Conservation (phyloP, 2,888 invertebrate species). For the Seladonia tumulorum region DNA sequence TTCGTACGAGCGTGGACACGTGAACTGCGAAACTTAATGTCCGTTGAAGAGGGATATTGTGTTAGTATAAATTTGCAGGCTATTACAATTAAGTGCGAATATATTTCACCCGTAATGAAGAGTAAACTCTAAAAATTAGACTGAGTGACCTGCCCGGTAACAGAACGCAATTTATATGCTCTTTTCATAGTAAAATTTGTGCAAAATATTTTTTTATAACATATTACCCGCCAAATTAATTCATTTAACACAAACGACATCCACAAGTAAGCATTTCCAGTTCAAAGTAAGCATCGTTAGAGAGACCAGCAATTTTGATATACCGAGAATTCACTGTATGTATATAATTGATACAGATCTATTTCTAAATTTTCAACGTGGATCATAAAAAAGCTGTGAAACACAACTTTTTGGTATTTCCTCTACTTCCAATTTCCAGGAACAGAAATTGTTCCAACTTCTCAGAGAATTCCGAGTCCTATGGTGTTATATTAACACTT, state of each 20-base stretch:
- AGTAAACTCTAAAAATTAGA: background rate
- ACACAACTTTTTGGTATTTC: too few species aligned
- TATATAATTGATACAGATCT: too few species aligned
- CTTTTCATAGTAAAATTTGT: background rate
- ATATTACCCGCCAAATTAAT: background rate
- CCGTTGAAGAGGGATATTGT: background rate
- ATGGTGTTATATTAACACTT: too few species aligned
- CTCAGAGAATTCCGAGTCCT: too few species aligned
- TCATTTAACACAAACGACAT: background rate
- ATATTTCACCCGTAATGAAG: background rate
- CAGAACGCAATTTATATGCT: background rate
- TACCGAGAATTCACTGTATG: too few species aligned
- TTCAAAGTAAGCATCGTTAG: background rate
- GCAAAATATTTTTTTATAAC: background rate
- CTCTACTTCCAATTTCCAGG: too few species aligned
- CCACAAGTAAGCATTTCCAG: too few species aligned
- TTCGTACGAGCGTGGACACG: background rate
- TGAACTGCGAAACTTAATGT: background rate
- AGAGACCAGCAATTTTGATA: background rate
- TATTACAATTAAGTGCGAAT: too few species aligned
- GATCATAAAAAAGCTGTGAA: too few species aligned
- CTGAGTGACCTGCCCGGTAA: background rate
- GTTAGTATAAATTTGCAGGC: background rate
- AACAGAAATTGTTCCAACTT: too few species aligned
- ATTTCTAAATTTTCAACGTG: too few species aligned